Conservation (phyloP, 2,797 vertebrate genomes). For the Cottoperca gobio region DNA sequence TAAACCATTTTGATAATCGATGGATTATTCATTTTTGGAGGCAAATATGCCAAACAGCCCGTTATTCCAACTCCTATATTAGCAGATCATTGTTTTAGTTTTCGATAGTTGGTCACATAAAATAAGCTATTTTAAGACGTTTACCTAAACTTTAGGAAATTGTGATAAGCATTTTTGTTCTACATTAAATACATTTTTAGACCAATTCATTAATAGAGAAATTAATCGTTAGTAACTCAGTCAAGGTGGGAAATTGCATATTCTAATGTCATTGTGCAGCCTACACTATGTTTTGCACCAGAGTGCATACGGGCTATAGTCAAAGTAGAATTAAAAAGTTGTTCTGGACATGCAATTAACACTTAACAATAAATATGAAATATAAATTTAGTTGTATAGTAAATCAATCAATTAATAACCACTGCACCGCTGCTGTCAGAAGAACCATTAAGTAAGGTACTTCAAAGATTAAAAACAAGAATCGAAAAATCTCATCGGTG, state of each 20-base stretch:
- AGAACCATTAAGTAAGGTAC: background rate
- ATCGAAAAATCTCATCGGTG: background rate
- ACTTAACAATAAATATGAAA: background rate
- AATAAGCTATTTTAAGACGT: background rate
- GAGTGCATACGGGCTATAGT: background rate
- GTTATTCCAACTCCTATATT: background rate
- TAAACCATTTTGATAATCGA: background rate
- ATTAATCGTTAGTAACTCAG: background rate
- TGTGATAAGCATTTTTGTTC: background rate
- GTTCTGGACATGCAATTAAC: background rate
- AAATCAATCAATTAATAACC: background rate
- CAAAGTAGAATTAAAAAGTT: background rate
- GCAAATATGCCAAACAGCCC: background rate
- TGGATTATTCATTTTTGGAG: background rate
- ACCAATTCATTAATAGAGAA: background rate
- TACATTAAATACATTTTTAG: no score
- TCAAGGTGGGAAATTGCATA: background rate
- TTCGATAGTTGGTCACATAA: background rate
- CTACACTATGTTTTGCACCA: background rate
- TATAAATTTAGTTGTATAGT: background rate
- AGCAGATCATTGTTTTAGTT: background rate
- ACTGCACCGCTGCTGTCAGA: background rate
- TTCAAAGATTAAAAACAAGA: slow-evolving; percentile 9
- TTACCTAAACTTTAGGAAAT: background rate
- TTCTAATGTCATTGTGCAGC: background rate